A percentile compares a stretch with the other conserved stretches of the same genome.
Conservation (phyloP, 2,113 vertebrate genomes). For the Hyperopisus bebe region DNA sequence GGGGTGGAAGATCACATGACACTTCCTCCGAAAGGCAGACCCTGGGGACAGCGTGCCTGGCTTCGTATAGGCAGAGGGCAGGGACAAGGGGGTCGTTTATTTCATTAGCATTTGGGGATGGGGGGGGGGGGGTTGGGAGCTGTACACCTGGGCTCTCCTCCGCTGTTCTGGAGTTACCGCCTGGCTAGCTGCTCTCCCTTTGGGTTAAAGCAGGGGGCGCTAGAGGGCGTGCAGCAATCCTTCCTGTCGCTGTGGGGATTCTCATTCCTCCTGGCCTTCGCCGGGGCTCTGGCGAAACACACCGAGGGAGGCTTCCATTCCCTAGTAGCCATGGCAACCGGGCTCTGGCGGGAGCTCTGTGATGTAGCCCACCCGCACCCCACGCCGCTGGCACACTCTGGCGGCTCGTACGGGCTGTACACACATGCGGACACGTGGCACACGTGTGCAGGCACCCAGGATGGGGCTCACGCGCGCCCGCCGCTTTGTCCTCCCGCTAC, state of each 20-base stretch:
- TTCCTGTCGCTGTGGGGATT: not conserved
- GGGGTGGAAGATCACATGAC: not conserved
- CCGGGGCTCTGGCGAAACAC: constrained; percentile 58
- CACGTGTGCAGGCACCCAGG: constrained; percentile 18
- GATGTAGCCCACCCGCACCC: constrained; percentile 48
- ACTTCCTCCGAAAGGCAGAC: not conserved
- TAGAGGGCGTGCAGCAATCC: not conserved
- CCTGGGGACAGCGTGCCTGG: not conserved
- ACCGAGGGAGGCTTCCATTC: constrained; percentile 64
- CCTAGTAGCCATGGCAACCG: constrained; percentile 58
- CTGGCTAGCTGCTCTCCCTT: not conserved
- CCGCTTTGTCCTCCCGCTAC: not conserved
- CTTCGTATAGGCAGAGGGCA: constrained; percentile 1
- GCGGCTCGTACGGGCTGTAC: constrained; percentile 7
- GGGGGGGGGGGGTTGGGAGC: no score
- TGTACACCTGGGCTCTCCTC: not conserved
- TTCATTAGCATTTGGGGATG: not conserved
- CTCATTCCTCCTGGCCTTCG: constrained; percentile 24
- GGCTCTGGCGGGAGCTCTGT: constrained; percentile 64
- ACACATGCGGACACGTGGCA: constrained; percentile 29
- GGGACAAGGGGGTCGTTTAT: not conserved
- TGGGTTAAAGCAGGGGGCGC: not conserved
- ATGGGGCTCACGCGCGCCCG: constrained; percentile 39
- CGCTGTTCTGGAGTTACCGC: not conserved
- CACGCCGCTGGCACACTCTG: not conserved